A percentile compares a stretch with the other conserved stretches of the same genome.
phyloP scores from a whole-genome alignment of 2,888 invertebrate genomes.

The Cryptops parisi region DNA sequence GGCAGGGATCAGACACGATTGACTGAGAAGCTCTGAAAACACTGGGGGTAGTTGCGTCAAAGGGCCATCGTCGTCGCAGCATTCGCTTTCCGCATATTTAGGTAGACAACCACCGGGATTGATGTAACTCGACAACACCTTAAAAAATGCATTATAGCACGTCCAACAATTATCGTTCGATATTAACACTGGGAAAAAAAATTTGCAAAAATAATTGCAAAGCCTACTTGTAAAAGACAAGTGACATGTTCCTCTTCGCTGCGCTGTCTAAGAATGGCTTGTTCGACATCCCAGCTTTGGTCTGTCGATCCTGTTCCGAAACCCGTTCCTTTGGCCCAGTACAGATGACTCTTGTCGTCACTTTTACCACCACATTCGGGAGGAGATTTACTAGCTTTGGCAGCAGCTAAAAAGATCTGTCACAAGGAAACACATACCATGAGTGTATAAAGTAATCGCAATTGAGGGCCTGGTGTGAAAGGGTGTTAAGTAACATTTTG shows the following conservation, averaged over 20 bases:
- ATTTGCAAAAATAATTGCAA: not conserved
- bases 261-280: slow-evolving; percentile 72
- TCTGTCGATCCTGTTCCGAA: slow-evolving; percentile 92
- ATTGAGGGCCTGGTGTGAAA: no score
- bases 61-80: slow-evolving; percentile 7
- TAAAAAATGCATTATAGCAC: not conserved
- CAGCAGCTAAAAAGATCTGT: slow-evolving; percentile 13
- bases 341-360: slow-evolving; percentile 35
- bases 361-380: slow-evolving; percentile 32
- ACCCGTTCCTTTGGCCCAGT: slow-evolving; percentile 95
- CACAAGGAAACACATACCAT: no score
- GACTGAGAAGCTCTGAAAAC: slow-evolving; percentile 59
- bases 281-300: slow-evolving; percentile 93
- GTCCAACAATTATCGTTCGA: not conserved
- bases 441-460: no score
- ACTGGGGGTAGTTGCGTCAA: slow-evolving; percentile 44
- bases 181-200: not conserved
- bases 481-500: no score
- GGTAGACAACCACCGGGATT: slow-evolving; percentile 43
- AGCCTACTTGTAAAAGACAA: slow-evolving; percentile 48
- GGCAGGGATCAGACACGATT: slow-evolving; percentile 73
- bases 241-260: slow-evolving; percentile 92
- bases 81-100: slow-evolving; percentile 17
- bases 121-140: slow-evolving; percentile 77
- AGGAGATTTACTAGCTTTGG: not conserved